Conservation (phyloP, 1,140 invertebrate species). For the Lucilia cuprina region DNA sequence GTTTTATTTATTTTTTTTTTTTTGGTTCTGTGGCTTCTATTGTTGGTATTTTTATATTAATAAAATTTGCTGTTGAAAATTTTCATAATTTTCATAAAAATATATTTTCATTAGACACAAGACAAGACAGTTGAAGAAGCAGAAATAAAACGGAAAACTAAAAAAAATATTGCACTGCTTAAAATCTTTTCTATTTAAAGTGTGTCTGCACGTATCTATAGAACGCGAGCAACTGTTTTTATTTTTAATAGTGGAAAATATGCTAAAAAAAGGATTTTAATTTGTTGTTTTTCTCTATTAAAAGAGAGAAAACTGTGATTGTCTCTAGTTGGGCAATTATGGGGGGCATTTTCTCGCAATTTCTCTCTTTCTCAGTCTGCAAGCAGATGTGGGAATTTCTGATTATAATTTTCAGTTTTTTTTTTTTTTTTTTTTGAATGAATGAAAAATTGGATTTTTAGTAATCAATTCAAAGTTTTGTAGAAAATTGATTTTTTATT, state of each 20-base stretch:
- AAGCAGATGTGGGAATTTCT: neutral
- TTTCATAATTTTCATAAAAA: neutral
- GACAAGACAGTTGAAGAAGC: neutral
- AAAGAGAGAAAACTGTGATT: neutral
- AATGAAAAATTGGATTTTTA: no score
- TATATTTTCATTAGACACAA: neutral
- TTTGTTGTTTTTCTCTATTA: neutral
- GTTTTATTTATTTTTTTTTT: no score
- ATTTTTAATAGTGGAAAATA: neutral
- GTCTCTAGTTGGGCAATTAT: neutral
- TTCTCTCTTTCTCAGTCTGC: neutral
- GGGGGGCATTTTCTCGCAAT: neutral
- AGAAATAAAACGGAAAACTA: neutral
- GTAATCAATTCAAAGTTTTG: no score
- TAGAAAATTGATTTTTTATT: no score
- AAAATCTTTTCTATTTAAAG: neutral
- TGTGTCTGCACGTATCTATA: neutral
- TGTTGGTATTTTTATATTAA: neutral
- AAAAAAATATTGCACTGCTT: neutral
- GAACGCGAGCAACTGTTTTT: constrained; percentile 13
- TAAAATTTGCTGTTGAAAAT: neutral
- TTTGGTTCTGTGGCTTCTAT: neutral
- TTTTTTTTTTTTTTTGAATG: no score
- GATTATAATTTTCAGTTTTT: no score
- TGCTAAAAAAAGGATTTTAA: neutral